These are phyloP conservation scores for Papilio demoleus DNA, from an alignment of 2,888 invertebrate genomes.

Conservation along the genomic window DNA sequence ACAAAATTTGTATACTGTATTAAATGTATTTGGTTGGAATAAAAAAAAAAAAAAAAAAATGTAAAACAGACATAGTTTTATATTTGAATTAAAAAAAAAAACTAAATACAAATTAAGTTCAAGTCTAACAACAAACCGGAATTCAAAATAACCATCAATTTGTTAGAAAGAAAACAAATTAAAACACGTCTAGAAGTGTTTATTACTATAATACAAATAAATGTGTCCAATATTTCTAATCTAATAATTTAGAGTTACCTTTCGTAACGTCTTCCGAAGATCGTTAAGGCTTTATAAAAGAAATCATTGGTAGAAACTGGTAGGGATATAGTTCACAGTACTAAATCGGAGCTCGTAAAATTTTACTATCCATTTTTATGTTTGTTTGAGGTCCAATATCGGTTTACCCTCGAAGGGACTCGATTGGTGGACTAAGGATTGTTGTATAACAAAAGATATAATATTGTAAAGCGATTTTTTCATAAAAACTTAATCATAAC, in stretches of 20 bases:
- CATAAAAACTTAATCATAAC: neutral
- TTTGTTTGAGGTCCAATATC: slow-evolving; percentile 76
- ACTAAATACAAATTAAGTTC: neutral
- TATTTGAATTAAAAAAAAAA: neutral
- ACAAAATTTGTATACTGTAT: too few relatives aligned
- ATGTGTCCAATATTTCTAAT: slow-evolving; percentile 14
- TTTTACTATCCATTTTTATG: slow-evolving; percentile 79
- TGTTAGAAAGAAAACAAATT: slow-evolving; percentile 19
- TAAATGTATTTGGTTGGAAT: too few relatives aligned
- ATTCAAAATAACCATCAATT: slow-evolving; percentile 15
- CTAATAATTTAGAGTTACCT: slow-evolving; percentile 8
- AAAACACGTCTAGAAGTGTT: slow-evolving; percentile 10
- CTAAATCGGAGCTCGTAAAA: slow-evolving; percentile 72
- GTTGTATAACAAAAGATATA: slow-evolving; percentile 39
- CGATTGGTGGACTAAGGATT: slow-evolving; percentile 62
- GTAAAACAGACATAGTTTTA: neutral
- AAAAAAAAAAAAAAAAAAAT: too few relatives aligned
- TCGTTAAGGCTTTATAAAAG: slow-evolving; percentile 40
- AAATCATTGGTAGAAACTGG: slow-evolving; percentile 38
- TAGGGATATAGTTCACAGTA: slow-evolving; percentile 65
- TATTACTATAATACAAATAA: slow-evolving; percentile 23
- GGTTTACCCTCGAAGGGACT: slow-evolving; percentile 67
- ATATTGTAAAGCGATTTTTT: slow-evolving; percentile 1
- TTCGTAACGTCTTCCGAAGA: neutral
- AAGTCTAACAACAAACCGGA: neutral